Percentiles rank a stretch among this genome's conserved stretches.
Conservation (phyloP, 2,113 vertebrate genomes). For the Menura novaehollandiae region DNA sequence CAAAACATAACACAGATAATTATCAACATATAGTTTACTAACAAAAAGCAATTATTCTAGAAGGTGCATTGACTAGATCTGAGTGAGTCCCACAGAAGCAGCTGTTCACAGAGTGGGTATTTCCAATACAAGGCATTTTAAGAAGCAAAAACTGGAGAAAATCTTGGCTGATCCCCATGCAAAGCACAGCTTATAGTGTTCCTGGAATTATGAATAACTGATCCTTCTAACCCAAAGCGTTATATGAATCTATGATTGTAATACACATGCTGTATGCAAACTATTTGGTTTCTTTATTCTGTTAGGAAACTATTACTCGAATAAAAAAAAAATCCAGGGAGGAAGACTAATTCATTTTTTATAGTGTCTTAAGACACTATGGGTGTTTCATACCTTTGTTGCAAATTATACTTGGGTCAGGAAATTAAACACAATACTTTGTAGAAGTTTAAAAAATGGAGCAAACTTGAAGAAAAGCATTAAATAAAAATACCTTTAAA, state of each 20-base stretch:
- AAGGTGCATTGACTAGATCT: not conserved
- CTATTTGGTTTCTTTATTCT: not conserved
- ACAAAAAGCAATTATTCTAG: not conserved
- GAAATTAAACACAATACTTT: not conserved
- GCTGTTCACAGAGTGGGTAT: not conserved
- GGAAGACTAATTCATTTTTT: not conserved
- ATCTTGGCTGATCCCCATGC: not conserved
- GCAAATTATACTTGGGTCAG: not conserved
- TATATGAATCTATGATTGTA: not conserved
- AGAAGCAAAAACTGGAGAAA: not conserved
- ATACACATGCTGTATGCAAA: not conserved
- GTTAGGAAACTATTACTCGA: not conserved
- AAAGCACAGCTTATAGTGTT: not conserved
- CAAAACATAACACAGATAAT: not conserved
- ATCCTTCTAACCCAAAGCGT: not conserved
- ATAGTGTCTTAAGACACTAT: not conserved
- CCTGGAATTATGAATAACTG: not conserved
- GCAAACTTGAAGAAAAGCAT: not conserved
- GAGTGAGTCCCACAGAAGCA: not conserved
- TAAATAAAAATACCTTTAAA: conserved; percentile 10
- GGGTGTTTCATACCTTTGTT: not conserved
- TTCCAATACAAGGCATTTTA: not conserved
- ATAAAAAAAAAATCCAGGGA: not conserved
- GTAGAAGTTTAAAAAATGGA: not conserved
- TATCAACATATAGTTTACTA: not conserved